Evolutionary conservation across 2,888 invertebrate genomes (phyloP), one percentile per base, ranked within the genome.

Genomic region (Automeris io): DNA sequence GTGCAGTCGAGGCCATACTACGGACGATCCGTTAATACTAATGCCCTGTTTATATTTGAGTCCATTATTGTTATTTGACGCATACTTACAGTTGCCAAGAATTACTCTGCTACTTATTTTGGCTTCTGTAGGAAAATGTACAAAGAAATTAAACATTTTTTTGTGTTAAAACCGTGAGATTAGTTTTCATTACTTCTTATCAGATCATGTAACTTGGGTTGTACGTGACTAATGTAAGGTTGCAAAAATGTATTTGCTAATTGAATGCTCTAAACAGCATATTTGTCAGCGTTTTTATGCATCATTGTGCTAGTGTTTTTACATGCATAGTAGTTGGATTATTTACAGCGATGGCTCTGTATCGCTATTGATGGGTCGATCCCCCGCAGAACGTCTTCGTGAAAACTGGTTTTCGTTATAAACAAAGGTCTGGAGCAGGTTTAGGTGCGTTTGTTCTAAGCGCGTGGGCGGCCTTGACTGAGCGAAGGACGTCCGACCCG

Each of bases 391-490:
- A 45, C 47, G 46, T 41, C 47, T 33, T 3, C 8, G n/a, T 36
- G 38, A 29, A 35, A 63, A 69, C 70, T 47, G 51, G 70, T 70
- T 68, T 57, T 40, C 45, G 57, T 57, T 65, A 63, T 66, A 68
- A 71, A 72, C 70, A 72, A 61, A 65, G 57, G 58, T 48, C 55
- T 54, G 55, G 54, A 63, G 61, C 74, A 63, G 70, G 71, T 74
- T 71, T 61, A 55, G 52, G 49, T 53, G 52, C 53, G 60, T 61
- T 54, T 49, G 62, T 57, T 51, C 56, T 55, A 57, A 59, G 51
- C 57, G 70, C 66, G 78, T 77, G 67, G 76, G 71, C 72, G 81
- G 74, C 82, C 83, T 82, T 80, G 81, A 76, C 70, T 66, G 61
- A 42, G 54, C 58, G 76, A 81, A 81, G 82, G 81, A 80, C 71